These are phyloP conservation scores for Gymnorhina tibicen DNA, from an alignment of 2,113 vertebrate species.

Conservation along the genomic window DNA sequence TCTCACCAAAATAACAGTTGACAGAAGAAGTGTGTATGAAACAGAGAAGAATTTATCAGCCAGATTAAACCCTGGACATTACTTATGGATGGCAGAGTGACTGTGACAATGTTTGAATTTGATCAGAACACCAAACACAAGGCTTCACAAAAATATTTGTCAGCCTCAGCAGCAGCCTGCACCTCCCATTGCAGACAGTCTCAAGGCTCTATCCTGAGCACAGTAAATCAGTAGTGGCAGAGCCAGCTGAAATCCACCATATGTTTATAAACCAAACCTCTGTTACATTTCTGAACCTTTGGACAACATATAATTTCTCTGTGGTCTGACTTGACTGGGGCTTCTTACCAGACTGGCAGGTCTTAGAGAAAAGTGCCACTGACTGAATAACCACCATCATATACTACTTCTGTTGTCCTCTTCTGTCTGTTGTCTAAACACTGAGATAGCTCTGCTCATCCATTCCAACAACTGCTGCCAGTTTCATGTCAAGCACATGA, in stretches of 20 bases:
- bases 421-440: background rate
- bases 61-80: background rate
- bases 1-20: background rate
- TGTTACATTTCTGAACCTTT: slow-evolving; percentile 8
- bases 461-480: background rate
- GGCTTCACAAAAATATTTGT: background rate
- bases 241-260: background rate
- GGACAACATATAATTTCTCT: background rate
- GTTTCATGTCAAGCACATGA: background rate
- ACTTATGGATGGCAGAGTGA: background rate
- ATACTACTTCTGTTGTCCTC: background rate
- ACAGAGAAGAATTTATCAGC: background rate
- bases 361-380: background rate
- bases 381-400: background rate
- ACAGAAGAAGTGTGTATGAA: background rate
- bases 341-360: background rate
- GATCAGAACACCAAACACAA: background rate
- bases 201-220: background rate
- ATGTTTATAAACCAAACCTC: background rate
- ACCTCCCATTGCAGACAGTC: background rate
- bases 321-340: background rate
- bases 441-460: background rate
- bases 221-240: background rate
- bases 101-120: background rate
- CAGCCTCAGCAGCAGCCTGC: background rate